phyloP scores from a whole-genome alignment of 2,113 vertebrate genomes.

The Dromiciops gliroides region DNA sequence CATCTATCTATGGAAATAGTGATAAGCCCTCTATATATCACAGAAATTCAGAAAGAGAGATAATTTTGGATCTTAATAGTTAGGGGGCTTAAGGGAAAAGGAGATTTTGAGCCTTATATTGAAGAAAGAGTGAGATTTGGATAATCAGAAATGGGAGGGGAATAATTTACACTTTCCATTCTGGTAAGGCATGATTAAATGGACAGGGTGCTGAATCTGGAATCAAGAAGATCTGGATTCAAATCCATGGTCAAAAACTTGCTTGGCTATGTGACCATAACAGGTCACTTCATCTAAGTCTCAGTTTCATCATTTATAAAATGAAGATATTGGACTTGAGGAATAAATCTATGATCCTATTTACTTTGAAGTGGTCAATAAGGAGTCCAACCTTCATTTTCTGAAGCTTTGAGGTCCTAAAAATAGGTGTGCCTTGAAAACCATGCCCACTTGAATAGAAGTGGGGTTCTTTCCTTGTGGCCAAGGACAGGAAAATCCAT shows the following conservation, averaged over 20 bases:
- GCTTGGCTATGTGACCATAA: not conserved
- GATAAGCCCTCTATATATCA: no score
- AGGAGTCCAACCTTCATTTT: not conserved
- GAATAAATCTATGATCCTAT: not conserved
- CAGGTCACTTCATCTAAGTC: not conserved
- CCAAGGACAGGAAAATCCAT: not conserved
- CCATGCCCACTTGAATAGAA: not conserved
- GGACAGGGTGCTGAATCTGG: not conserved
- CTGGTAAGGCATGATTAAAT: no score
- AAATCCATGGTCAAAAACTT: no score
- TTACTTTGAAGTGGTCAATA: not conserved
- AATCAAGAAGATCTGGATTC: no score
- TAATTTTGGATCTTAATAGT: no score
- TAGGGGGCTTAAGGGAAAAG: no score
- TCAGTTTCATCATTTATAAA: not conserved
- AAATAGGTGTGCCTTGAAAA: constrained; percentile 37
- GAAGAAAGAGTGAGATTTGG: not conserved
- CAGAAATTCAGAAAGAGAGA: no score
- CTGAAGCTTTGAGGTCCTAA: constrained; percentile 2
- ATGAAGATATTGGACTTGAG: not conserved
- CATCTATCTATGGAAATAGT: not conserved
- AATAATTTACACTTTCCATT: no score
- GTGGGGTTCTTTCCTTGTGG: not conserved
- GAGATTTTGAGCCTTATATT: not conserved
- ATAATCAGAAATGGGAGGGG: not conserved